Base-by-base conservation (phyloP, 2,888 invertebrate genomes). In the Petrophora chlorosata region DNA sequence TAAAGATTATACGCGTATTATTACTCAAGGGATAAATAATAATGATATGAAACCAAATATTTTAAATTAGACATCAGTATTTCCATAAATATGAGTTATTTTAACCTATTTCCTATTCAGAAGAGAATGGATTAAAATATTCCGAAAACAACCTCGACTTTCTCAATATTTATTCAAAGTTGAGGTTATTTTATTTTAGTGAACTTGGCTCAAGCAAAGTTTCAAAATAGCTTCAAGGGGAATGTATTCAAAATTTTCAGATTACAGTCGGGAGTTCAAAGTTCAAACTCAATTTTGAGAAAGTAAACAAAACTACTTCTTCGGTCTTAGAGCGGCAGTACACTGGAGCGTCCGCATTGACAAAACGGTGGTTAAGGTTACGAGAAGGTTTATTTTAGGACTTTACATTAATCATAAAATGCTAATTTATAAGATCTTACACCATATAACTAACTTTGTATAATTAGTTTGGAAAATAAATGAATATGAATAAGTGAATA, bases 101-200 rank as follows among this genome's bases (percentile, higher is more conserved):
- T 30, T 8, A 28, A 41, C 19, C n/a, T 19, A 30, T 26, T 19
- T 15, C 0, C 10, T 15, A 34, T 33, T 36, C 14, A 30, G 16
- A 19, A 26, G 30, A 29, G 14, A 33, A 22, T 41, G 30, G 7
- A 48, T 48, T 48, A 36, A 36, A 48, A 32, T 41, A 41, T 41
- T 30, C 14, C 23, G 17, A 42, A 46, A 58, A 53, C 48, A 45
- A 45, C 40, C 42, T 30, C 5, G 25, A 35, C 38, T 45, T 47
- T 36, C 36, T 16, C 42, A 35, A 53, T 58, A 53, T 58, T 49
- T 55, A 55, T 50, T 48, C 40, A 33, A 40, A 58, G 50, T 55
- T 52, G 3, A 22, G 25, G 34, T 44, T 58, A 45, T 57, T 54
- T 54, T 52, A 52, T 50, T 52, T 29, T 10, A 42, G 12, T 12